Conservation (phyloP, 2,113 vertebrate species). For the Eretmochelys imbricata region DNA sequence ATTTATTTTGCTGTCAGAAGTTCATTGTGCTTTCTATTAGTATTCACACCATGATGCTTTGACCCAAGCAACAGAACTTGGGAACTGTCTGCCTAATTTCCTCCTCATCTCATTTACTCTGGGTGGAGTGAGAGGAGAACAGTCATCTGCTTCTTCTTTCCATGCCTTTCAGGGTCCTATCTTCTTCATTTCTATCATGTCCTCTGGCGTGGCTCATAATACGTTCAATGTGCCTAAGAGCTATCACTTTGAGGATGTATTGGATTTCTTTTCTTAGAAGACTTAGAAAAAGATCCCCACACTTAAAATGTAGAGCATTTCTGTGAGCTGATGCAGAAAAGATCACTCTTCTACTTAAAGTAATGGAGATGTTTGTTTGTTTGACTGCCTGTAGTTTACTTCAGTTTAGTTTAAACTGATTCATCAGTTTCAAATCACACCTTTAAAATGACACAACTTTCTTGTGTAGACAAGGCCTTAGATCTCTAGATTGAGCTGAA, state of each 20-base stretch:
- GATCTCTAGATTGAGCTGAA: neutral
- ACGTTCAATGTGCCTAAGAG: neutral
- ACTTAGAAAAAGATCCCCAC: neutral
- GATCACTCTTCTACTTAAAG: neutral
- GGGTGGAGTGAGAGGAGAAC: neutral
- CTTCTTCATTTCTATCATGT: neutral
- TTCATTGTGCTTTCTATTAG: conserved; percentile 1
- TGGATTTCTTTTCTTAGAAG: neutral
- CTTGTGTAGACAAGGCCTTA: neutral
- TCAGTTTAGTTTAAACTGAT: neutral
- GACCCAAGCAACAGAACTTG: neutral
- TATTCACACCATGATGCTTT: neutral
- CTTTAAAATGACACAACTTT: neutral
- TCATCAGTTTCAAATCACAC: neutral
- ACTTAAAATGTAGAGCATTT: neutral
- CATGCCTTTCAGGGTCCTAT: neutral
- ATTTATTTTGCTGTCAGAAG: conserved; percentile 14
- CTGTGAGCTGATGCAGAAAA: neutral
- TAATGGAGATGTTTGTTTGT: neutral
- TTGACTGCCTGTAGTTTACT: neutral
- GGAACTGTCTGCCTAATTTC: neutral
- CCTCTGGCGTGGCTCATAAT: neutral
- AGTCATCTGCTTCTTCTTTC: neutral
- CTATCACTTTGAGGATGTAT: neutral
- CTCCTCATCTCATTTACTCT: neutral